Conservation (phyloP, 2,797 vertebrate species). For the Lates japonicus region DNA sequence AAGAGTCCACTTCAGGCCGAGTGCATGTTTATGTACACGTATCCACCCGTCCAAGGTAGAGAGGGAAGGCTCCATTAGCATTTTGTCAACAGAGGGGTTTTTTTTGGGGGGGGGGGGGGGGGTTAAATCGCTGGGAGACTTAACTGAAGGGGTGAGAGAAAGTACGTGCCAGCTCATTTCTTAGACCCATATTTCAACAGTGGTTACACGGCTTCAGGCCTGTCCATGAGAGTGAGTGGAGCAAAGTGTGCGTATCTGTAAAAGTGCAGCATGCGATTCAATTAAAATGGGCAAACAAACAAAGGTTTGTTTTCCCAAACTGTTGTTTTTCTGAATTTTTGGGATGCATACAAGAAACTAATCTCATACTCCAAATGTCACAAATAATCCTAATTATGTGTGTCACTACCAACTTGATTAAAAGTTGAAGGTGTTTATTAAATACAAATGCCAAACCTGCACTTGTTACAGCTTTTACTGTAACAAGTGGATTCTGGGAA, state of each 20-base stretch:
- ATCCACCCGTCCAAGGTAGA: conserved; percentile 36
- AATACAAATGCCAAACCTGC: too few species aligned
- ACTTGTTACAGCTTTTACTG: too few species aligned
- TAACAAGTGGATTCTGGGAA: background rate
- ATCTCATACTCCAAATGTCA: background rate
- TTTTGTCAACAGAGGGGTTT: conserved; percentile 11
- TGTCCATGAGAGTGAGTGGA: conserved; percentile 4
- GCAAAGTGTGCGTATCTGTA: background rate
- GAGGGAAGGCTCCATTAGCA: conserved; percentile 41
- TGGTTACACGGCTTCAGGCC: conserved; percentile 31
- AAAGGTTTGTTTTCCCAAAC: background rate
- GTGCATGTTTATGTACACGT: conserved; percentile 47
- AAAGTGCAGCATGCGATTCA: conserved; percentile 17
- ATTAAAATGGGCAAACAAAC: background rate
- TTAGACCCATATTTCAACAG: conserved; percentile 36
- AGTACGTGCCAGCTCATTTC: conserved; percentile 33
- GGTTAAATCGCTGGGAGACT: background rate
- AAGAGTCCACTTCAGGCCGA: conserved; percentile 68
- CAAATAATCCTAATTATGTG: background rate
- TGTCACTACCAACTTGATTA: too few species aligned
- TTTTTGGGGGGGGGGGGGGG: background rate
- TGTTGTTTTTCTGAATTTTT: background rate
- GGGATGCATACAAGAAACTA: background rate
- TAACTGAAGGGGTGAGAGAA: conserved; percentile 33
- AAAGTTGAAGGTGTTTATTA: too few species aligned